Base-by-base conservation (phyloP, 2,888 invertebrate genomes). In the Caradrina kadenii region DNA sequence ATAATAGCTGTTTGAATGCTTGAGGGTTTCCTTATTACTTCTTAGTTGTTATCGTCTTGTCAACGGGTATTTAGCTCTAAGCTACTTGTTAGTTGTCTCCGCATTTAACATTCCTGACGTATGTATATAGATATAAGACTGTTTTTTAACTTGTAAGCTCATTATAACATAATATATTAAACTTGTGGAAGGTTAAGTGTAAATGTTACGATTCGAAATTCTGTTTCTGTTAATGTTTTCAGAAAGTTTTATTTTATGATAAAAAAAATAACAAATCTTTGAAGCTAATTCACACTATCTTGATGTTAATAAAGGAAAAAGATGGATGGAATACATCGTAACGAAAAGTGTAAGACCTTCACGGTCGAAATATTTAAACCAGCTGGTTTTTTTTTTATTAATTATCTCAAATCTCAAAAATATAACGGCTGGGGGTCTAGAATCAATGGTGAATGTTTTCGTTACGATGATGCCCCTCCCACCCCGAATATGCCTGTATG, bases 101-200 rank as follows among this genome's bases (percentile, higher is more conserved):
- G 55, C 50, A 61, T 63, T 70, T 63, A 52, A 26, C 31, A 76
- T 74, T 74, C 74, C 74, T 60, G 26, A 35, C 8, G 21, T 63
- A 48, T 69, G 22, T 50, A 39, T 50, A 39, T 50, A 54, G 21
- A 35, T 50, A 11, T 60, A 76, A 60, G 69, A 13, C 13, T 60
- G 10, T 55, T 59, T 49, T 2, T 31, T 39, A 55, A 49, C 35
- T 22, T 65, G 48, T 69, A 61, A 39, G 13, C 17, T 59, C 7
- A n/a, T 48, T 15, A 45, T 45, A 17, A 5, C 17, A 17, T 5
- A 39, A 19, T n/a, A 22, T 21, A 61, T 10, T 22, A 19, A 48
- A 39, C 15, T n/a, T 31, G 21, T 63, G n/a, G 19, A 53, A 63
- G 10, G 1, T 15, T 49, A 71, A 48, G 22, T 26, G 13, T 35